These are phyloP conservation scores for Phymatocera aterrima DNA, from an alignment of 2,888 invertebrate species.

Conservation along the genomic window DNA sequence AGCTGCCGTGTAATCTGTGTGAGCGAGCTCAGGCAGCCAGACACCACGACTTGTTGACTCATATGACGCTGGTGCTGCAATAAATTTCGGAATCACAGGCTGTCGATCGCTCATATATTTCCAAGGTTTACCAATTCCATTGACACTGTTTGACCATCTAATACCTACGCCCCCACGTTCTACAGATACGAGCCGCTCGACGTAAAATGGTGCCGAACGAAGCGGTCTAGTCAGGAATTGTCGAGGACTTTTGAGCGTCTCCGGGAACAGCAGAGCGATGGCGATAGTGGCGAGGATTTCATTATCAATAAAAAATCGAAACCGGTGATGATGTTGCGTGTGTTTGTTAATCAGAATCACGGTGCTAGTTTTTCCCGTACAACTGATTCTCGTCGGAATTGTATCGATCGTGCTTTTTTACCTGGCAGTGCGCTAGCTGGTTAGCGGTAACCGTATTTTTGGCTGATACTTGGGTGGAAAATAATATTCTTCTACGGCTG, in stretches of 20 bases:
- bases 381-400: no score
- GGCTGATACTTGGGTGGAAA: no score
- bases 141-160: background rate
- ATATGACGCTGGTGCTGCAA: background rate
- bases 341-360: no score
- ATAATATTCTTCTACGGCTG: no score
- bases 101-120: background rate
- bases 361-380: no score
- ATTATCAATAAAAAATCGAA: background rate
- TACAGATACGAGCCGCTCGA: background rate
- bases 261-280: background rate
- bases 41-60: slow-evolving; percentile 9
- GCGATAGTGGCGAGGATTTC: background rate
- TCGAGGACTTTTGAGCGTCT: background rate
- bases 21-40: slow-evolving; percentile 12
- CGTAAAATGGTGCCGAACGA: background rate
- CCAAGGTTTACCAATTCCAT: background rate
- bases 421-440: no score
- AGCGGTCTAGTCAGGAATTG: background rate
- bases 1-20: slow-evolving; percentile 37
- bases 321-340: no score
- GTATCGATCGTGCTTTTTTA: no score
- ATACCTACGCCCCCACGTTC: background rate
- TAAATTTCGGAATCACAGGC: slow-evolving; percentile 29
- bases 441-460: no score